Evolutionary conservation across 2,113 vertebrate species (phyloP), one percentile per base, ranked within the genome.

Genomic region (Embiotoca jacksoni): DNA sequence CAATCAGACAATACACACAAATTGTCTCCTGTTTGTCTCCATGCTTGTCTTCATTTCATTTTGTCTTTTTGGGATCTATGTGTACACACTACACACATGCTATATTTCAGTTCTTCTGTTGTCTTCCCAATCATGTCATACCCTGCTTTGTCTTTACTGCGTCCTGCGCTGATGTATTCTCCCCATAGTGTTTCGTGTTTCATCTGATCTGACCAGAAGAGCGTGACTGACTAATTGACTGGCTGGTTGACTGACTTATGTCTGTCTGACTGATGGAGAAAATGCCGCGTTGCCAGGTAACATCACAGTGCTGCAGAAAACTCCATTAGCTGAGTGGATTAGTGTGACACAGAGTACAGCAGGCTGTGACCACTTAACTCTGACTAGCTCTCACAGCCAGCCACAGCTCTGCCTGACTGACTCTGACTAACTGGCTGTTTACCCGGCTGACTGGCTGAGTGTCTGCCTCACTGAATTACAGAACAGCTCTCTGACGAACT

Each of bases 241-340:
- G 81, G n/a, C 67, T 70, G 55, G 57, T 65, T 79, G 80, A 83
- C 39, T 57, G 55, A 56, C 66, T 47, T 73, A 56, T 63, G 81
- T 67, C 63, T 13, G 33, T 63, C 65, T 44, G 73, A 67, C n/a
- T 62, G 82, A 66, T 41, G 35, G 59, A 81, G 65, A 57, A 50
- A 54, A 23, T 44, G 68, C n/a, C 57, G 13, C 15, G 87, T 88
- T 89, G 90, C 84, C 79, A 57, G 75, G 83, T 88, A 84, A 86
- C 82, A 2, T 81, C 73, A 59, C 67, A 80, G 58, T 6, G 65
- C 75, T 55, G 73, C 71, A 60, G 74, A 68, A 91, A 91, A 83
- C 85, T 90, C 65, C 47, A 87, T 91, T 90, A 91, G 86, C 88
- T 80, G 82, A 89, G 83, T 84, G 88, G 88, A 90, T 92, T 90